Evolutionary conservation across 2,888 invertebrate genomes (phyloP).

Genomic region (Augiades crinisus): DNA sequence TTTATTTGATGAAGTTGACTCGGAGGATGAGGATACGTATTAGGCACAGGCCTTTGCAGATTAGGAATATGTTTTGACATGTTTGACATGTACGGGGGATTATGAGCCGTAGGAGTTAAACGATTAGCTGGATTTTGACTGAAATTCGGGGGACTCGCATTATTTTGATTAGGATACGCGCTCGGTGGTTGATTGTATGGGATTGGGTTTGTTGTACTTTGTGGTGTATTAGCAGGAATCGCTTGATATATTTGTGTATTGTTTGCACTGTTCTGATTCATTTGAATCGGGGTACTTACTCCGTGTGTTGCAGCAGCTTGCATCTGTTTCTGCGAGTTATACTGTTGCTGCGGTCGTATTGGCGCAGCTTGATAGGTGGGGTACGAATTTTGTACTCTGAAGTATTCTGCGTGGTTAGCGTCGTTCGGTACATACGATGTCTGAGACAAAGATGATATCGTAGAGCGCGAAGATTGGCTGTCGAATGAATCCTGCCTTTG

Average conservation of each 20-base stretch:
- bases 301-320: constrained; percentile 55
- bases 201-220: constrained; percentile 58
- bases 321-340: constrained; percentile 62
- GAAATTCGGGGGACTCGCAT: constrained; percentile 66
- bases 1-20: constrained; percentile 57
- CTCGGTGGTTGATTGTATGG: constrained; percentile 66
- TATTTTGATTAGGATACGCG: constrained; percentile 57
- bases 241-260: constrained; percentile 64
- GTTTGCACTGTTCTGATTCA: constrained; percentile 42
- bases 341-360: constrained; percentile 60
- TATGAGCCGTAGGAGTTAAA: constrained; percentile 62
- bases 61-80: constrained; percentile 54
- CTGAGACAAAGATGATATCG: constrained; percentile 73
- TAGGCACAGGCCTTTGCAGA: constrained; percentile 58
- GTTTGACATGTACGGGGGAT: constrained; percentile 53
- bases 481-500: constrained; percentile 76
- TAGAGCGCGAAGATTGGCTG: constrained; percentile 75
- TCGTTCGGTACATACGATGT: constrained; percentile 62
- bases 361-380: constrained; percentile 62
- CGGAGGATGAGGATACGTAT: constrained; percentile 63
- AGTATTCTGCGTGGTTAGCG: constrained; percentile 60
- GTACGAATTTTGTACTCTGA: constrained; percentile 60
- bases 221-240: constrained; percentile 51
- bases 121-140: constrained; percentile 68
- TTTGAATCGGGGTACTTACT: constrained; percentile 52